Evolutionary conservation across 2,888 invertebrate genomes (phyloP).

Genomic region (Agrenia bidenticulata): DNA sequence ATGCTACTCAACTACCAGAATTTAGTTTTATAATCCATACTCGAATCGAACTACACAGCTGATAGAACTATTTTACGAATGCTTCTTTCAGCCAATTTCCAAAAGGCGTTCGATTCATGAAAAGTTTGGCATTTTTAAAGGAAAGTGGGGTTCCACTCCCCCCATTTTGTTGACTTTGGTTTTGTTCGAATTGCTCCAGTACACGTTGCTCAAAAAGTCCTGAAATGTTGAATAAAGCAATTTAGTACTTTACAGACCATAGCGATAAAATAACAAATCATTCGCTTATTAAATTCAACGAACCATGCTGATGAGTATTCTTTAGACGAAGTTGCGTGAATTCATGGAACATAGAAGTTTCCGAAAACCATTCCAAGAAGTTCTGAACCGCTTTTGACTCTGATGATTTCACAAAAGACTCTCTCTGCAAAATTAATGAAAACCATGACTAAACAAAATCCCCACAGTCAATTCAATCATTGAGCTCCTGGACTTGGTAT

Average conservation of each 20-base stretch:
- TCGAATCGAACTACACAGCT: too few species aligned
- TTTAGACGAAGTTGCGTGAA: conserved; percentile 64
- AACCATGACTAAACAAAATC: background rate
- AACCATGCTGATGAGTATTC: conserved; percentile 54
- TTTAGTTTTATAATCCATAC: too few species aligned
- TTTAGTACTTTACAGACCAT: background rate
- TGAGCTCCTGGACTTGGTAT: too few species aligned
- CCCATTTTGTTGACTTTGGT: conserved; percentile 27
- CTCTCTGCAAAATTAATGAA: conserved; percentile 64
- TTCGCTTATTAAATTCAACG: conserved; percentile 12
- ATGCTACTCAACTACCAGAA: too few species aligned
- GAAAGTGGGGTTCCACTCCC: conserved; percentile 33
- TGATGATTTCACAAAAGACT: conserved; percentile 68
- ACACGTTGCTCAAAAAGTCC: conserved; percentile 56
- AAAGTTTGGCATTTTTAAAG: conserved; percentile 43
- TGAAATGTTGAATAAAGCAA: conserved; percentile 30
- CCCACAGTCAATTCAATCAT: too few species aligned
- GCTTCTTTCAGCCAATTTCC: conserved; percentile 49
- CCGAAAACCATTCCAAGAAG: conserved; percentile 83
- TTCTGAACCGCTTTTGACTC: conserved; percentile 67
- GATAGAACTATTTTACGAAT: conserved; percentile 26
- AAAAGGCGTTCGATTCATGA: conserved; percentile 45
- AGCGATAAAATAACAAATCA: background rate
- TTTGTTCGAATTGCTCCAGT: conserved; percentile 54
- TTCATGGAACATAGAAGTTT: conserved; percentile 81